Percentiles rank a stretch among this genome's conserved stretches.
phyloP scores from a whole-genome alignment of 2,797 vertebrate genomes.

The Lophotriccus pileatus region DNA sequence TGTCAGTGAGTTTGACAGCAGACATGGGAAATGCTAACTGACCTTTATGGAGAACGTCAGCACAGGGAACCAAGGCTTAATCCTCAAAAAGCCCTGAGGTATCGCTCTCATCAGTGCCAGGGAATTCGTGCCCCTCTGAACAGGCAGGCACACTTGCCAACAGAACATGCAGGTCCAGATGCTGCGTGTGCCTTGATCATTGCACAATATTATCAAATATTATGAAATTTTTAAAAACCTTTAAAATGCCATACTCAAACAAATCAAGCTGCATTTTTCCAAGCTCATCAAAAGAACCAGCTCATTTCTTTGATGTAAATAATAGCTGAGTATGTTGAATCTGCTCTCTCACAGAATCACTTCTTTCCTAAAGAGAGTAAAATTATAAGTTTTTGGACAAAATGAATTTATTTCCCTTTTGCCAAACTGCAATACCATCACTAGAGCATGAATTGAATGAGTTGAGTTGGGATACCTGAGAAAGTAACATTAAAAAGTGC shows the following conservation, averaged over 20 bases:
- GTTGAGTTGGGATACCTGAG: background rate
- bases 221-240: background rate
- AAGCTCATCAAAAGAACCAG: background rate
- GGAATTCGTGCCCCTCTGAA: conserved; percentile 7
- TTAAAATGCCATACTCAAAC: background rate
- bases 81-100: conserved; percentile 38
- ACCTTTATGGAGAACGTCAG: conserved; percentile 58
- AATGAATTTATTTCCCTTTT: background rate
- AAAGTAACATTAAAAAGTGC: background rate
- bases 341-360: background rate
- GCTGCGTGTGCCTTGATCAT: background rate
- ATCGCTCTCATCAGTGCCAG: background rate
- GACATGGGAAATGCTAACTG: conserved; percentile 32
- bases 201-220: background rate
- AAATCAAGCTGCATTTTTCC: background rate
- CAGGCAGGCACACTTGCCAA: background rate
- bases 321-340: background rate
- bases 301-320: background rate
- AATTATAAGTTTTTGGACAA: background rate
- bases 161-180: background rate
- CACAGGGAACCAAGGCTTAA: conserved; percentile 33
- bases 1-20: conserved; percentile 23
- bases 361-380: background rate
- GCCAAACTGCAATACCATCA: background rate
- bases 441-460: background rate